Evolutionary conservation across 2,797 vertebrate genomes (phyloP), one percentile per base, ranked within the genome.

Genomic region (Mastacembelus armatus): DNA sequence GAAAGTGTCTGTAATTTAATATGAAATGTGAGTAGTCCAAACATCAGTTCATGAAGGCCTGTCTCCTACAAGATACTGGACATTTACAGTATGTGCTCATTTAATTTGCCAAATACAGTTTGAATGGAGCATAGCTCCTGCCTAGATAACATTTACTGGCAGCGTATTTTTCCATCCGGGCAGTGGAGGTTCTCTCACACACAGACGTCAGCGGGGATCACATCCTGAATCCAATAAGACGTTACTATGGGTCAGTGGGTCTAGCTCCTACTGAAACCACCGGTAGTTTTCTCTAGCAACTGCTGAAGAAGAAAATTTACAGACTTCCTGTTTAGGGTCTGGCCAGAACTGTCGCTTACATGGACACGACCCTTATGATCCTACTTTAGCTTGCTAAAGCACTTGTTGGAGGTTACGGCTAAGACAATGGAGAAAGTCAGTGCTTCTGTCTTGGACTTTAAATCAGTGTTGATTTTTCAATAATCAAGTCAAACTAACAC

Each of bases 101-200:
- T 16, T 54, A 10, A 67, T 66, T 63, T 69, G 3, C 7, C 1
- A 16, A 59, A 24, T 26, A 30, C 6, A 39, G 49, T 52, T 59
- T 10, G 16, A 24, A 35, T 29, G 16, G 55, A 66, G 43, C 27
- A 16, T 12, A 57, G 18, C 16, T 35, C 21, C 66, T 48, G 52
- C 10, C 27, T 21, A 33, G 36, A 60, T 63, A 43, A 30, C 24
- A 49, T 60, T 70, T 55, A 47, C 43, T 24, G 59, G 60, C 6
- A 45, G 29, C 2, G 1, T 15, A 5, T n/a, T 61, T 52, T 47
- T 12, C 21, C 19, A 4, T 64, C 11, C 24, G 27, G 21, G 27
- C 65, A 42, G 8, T 39, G 30, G 2, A n/a, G 48, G n/a, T 19
- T 38, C 15, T 42, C 9, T n/a, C n/a, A 14, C 24, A 64, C 44